Percentiles rank a stretch among this genome's conserved stretches.
phyloP scores from a whole-genome alignment of 2,113 vertebrate genomes.

The Muscicapa adusta region DNA sequence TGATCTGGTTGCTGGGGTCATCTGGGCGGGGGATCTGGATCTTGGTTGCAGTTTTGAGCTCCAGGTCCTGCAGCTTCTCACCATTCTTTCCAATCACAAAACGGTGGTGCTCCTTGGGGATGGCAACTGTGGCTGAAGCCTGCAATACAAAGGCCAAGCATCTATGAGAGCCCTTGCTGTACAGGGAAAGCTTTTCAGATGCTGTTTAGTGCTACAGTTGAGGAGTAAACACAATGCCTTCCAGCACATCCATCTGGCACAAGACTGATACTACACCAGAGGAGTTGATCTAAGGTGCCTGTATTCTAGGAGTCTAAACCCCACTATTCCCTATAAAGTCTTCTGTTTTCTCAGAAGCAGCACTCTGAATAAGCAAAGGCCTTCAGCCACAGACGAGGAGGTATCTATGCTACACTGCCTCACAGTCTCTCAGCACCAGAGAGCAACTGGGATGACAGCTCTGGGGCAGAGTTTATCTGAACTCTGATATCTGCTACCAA shows the following conservation, averaged over 20 bases:
- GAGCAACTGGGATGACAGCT: not conserved
- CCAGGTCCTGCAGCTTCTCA: slow-evolving; percentile 97
- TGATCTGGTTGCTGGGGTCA: slow-evolving; percentile 96
- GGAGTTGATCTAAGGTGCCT: not conserved
- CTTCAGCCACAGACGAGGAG: not conserved
- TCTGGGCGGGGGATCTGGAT: slow-evolving; percentile 99
- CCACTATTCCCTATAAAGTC: not conserved
- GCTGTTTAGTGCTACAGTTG: not conserved
- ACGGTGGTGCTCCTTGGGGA: slow-evolving; percentile 98
- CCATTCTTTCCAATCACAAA: slow-evolving; percentile 98
- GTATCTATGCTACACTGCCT: not conserved
- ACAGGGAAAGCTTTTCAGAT: not conserved
- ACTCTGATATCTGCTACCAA: slow-evolving; percentile 12
- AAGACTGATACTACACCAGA: not conserved
- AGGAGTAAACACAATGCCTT: not conserved
- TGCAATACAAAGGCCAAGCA: slow-evolving; percentile 16
- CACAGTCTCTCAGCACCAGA: not conserved
- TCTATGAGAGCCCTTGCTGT: not conserved
- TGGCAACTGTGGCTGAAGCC: slow-evolving; percentile 94
- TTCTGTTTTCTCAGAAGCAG: not conserved
- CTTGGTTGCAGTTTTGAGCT: slow-evolving; percentile 98
- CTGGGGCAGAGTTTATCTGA: not conserved
- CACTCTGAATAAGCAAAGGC: not conserved
- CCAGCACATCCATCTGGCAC: not conserved
- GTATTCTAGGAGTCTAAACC: not conserved